Evolutionary conservation across 2,888 invertebrate species (phyloP), one percentile per base, ranked within the genome.

Genomic region (Panzeria rudis): DNA sequence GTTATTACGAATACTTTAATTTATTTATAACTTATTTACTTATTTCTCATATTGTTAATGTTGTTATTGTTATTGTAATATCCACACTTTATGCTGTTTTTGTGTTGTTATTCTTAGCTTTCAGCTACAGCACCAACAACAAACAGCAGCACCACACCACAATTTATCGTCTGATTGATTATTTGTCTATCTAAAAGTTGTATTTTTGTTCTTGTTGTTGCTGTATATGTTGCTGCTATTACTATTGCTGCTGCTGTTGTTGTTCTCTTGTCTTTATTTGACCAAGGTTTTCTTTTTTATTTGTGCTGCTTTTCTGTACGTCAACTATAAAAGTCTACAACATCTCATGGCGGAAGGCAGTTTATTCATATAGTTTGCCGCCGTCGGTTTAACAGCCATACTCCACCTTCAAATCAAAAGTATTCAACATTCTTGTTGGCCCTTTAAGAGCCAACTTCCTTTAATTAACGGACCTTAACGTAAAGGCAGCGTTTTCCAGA

Each of bases 261-360:
- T 64, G 71, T 85, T 85, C 82, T 85, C 79, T 76, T 83, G 86
- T 72, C 78, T 82, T 82, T 84, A 82, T 83, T 84, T 86, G 84
- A 86, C 91, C 92, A 92, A 91, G 92, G 91, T 92, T 92, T 90
- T 90, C 13, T 41, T 62, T 15, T 61, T 56, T 47, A 11, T 54
- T 54, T 59, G 32, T 23, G 66, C 52, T 64, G 68, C 35, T 85
- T 87, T 87, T 88, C 87, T 87, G 86, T 77, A 86, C 86, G 86
- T 86, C 77, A 75, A 84, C 90, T 92, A 92, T 92, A 92, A 90
- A 92, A 91, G 91, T 89, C 88, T 88, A 88, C 89, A 72, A 89
- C 89, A 88, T 89, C 87, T 88, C 89, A 91, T 88, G 89, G 89
- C 89, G 90, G 89, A 91, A 91, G 91, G 90, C 90, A 92, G 92